Conservation (phyloP, 2,113 vertebrate genomes). For the Xenopus borealis region DNA sequence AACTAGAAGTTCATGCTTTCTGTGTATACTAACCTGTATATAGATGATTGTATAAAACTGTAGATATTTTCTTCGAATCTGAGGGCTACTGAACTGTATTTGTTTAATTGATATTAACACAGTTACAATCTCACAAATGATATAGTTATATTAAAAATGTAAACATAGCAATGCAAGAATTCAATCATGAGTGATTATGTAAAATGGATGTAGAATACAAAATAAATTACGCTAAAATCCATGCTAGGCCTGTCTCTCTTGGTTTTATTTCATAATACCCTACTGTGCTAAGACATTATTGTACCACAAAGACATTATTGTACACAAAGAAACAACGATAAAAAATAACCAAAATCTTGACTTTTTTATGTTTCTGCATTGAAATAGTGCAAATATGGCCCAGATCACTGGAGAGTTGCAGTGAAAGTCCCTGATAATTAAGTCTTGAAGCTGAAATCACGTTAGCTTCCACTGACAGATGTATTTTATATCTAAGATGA, state of each 20-base stretch:
- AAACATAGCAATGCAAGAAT: too few species aligned
- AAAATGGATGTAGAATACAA: too few species aligned
- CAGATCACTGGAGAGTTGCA: conserved; percentile 39
- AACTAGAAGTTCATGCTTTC: too few species aligned
- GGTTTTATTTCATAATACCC: not conserved
- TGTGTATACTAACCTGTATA: too few species aligned
- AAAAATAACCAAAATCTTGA: conserved; percentile 20
- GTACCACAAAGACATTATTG: not conserved
- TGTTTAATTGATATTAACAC: too few species aligned
- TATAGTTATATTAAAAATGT: too few species aligned
- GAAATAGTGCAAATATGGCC: conserved; percentile 27
- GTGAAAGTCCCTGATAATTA: conserved; percentile 40
- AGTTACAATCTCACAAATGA: too few species aligned
- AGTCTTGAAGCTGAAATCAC: conserved; percentile 43
- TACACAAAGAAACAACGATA: conserved; percentile 9
- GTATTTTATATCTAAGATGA: conserved; percentile 37
- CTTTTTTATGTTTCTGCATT: conserved; percentile 42
- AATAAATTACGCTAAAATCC: too few species aligned
- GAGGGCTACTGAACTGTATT: too few species aligned
- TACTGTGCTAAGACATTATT: conserved; percentile 32
- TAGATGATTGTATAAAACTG: too few species aligned
- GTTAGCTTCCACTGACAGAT: conserved; percentile 40
- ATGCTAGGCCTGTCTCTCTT: conserved; percentile 4
- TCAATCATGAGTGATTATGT: too few species aligned
- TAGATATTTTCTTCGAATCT: too few species aligned